Evolutionary conservation across 2,797 vertebrate species (phyloP), one percentile per base, ranked within the genome.

Genomic region (Megalops cyprinoides): DNA sequence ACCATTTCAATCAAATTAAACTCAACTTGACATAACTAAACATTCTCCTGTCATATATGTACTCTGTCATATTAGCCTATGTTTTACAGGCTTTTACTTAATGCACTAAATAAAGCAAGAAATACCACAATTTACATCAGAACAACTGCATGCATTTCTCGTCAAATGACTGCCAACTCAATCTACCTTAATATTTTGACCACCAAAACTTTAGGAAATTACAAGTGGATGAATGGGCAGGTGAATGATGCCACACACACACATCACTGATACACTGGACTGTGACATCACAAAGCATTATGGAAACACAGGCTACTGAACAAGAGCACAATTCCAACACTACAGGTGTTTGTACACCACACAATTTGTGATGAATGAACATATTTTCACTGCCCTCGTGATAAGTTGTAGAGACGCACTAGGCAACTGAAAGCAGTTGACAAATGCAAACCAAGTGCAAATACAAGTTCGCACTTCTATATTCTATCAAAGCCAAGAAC

Each of bases 281-380:
- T 62, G 71, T 81, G 55, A 76, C 46, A 76, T 62, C 55, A 42
- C 56, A 81, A 81, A 67, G 79, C 74, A 65, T 76, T 60, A 6
- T 67, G 58, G 34, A 44, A 76, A 62, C 74, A 39, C 44, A 6
- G 31, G 34, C 65, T 65, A 31, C 58, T 65, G 56, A 71, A 71
- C 20, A 42, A 71, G 23, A 42, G 37, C 67, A 44, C 67, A 71
- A 39, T 71, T 44, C 37, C 20, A 71, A 71, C 67, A 23, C 37
- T 71, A 71, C 37, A 71, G 67, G 39, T 71, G 67, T 23, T n/a
- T n/a, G n/a, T n/a, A n/a, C n/a, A n/a, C n/a, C n/a, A n/a, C n/a
- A n/a, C n/a, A n/a, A n/a, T n/a, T n/a, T n/a, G n/a, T n/a, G n/a
- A n/a, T n/a, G n/a, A n/a, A n/a, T n/a, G n/a, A n/a, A n/a, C n/a